phyloP scores from a whole-genome alignment of 2,888 invertebrate species.

The Ischnus inquisitorius region DNA sequence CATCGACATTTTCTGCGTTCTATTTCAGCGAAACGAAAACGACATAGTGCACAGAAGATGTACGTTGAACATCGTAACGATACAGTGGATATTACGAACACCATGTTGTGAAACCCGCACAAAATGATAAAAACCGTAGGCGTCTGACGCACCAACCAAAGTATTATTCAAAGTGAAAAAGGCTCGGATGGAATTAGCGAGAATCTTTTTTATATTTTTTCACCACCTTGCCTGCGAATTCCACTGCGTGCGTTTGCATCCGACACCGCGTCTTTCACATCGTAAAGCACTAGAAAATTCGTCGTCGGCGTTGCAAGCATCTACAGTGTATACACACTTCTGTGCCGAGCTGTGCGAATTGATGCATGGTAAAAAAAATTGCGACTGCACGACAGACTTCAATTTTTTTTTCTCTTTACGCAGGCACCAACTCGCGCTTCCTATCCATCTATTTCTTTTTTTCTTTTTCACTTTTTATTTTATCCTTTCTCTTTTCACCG shows the following conservation, averaged over 20 bases:
- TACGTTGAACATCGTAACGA: too few relatives aligned
- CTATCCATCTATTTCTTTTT: slow-evolving; percentile 18
- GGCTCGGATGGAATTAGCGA: slow-evolving; percentile 64
- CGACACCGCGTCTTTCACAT: slow-evolving; percentile 31
- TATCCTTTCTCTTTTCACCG: slow-evolving; percentile 26
- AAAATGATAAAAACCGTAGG: slow-evolving; percentile 36
- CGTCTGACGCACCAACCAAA: slow-evolving; percentile 20
- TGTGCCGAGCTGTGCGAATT: slow-evolving; percentile 35
- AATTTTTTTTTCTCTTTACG: not conserved
- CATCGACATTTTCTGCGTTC: not conserved
- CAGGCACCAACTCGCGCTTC: slow-evolving; percentile 27
- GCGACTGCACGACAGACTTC: slow-evolving; percentile 17
- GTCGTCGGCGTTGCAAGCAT: slow-evolving; percentile 23
- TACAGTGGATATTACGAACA: not conserved
- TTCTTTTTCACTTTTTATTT: slow-evolving; percentile 18
- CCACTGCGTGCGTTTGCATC: slow-evolving; percentile 14
- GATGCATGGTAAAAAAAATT: slow-evolving; percentile 34
- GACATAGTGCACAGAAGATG: too few relatives aligned
- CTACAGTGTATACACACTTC: slow-evolving; percentile 18
- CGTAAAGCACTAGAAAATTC: slow-evolving; percentile 48
- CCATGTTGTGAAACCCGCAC: slow-evolving; percentile 11
- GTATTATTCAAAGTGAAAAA: slow-evolving; percentile 57
- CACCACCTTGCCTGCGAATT: not conserved
- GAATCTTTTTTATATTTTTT: slow-evolving; percentile 43
- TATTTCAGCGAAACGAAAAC: too few relatives aligned